Conservation (phyloP, 2,797 vertebrate species). For the Danio albolineatus region DNA sequence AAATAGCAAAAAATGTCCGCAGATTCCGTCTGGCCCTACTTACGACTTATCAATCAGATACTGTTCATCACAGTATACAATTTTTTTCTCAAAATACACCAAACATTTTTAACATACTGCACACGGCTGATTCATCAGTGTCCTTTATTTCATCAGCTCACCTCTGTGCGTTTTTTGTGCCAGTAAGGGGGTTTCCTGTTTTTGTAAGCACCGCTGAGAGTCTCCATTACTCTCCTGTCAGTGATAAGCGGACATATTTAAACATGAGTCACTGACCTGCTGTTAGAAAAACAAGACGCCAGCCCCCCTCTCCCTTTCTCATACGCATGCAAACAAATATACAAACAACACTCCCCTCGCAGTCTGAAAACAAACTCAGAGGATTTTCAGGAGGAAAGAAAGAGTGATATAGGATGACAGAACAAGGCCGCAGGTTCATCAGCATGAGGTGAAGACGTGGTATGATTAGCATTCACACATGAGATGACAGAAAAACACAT, state of each 20-base stretch:
- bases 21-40: no score
- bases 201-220: constrained; percentile 50
- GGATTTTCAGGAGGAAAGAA: constrained; percentile 1
- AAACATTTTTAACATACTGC: no score
- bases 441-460: not conserved
- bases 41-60: no score
- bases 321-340: constrained; percentile 3
- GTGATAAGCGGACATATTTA: constrained; percentile 61
- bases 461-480: constrained; percentile 10
- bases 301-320: constrained; percentile 22
- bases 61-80: no score
- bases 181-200: constrained; percentile 52
- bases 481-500: constrained; percentile 23
- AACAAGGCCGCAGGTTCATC: constrained; percentile 22
- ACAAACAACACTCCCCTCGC: constrained; percentile 4
- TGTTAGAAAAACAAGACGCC: constrained; percentile 63
- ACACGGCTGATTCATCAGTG: no score
- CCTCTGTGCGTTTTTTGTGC: no score
- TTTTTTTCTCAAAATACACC: no score
- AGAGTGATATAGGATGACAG: not conserved
- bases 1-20: no score
- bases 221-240: constrained; percentile 57
- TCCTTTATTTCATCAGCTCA: no score
- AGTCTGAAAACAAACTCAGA: constrained; percentile 16
- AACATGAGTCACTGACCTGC: constrained; percentile 59